Percentiles rank a stretch among this genome's conserved stretches.
These are phyloP conservation scores for Drosophila oshimai DNA, from an alignment of 1,140 invertebrate species.

Conservation along the genomic window DNA sequence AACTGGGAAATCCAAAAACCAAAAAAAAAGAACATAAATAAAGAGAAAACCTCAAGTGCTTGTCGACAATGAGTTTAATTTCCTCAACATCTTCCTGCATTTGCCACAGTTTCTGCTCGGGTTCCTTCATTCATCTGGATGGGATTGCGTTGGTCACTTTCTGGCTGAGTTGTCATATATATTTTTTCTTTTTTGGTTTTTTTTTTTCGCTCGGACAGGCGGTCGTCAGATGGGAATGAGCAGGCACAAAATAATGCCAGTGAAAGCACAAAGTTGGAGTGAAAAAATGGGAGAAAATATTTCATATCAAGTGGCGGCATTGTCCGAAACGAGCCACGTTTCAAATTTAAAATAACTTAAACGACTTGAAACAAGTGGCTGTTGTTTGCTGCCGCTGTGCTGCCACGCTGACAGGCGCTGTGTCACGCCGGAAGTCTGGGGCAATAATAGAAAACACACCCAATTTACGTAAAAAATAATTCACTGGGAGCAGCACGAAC, in stretches of 20 bases:
- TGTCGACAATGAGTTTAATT: constrained; percentile 67
- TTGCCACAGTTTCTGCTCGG: constrained; percentile 39
- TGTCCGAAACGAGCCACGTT: constrained; percentile 48
- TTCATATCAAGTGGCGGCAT: constrained; percentile 33
- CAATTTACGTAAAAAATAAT: constrained; percentile 72
- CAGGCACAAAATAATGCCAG: constrained; percentile 20
- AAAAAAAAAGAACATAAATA: neutral
- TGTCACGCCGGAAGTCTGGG: constrained; percentile 73
- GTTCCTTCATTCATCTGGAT: neutral
- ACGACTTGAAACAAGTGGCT: constrained; percentile 69
- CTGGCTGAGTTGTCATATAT: constrained; percentile 12
- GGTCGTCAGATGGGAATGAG: constrained; percentile 27
- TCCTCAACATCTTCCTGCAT: constrained; percentile 61
- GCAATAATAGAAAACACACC: constrained; percentile 79
- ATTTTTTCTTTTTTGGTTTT: constrained; percentile 36
- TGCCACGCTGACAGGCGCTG: constrained; percentile 53
- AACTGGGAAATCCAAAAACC: neutral
- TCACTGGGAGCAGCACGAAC: constrained; percentile 54
- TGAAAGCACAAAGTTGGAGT: constrained; percentile 7
- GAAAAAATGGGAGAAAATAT: constrained; percentile 46
- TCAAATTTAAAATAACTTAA: constrained; percentile 75
- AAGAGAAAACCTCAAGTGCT: constrained; percentile 13
- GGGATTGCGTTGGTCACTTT: neutral
- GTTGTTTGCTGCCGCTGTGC: constrained; percentile 8
- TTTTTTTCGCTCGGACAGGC: constrained; percentile 30